Evolutionary conservation across 2,113 vertebrate species (phyloP).

Genomic region (Mesembrinibis cayennensis): DNA sequence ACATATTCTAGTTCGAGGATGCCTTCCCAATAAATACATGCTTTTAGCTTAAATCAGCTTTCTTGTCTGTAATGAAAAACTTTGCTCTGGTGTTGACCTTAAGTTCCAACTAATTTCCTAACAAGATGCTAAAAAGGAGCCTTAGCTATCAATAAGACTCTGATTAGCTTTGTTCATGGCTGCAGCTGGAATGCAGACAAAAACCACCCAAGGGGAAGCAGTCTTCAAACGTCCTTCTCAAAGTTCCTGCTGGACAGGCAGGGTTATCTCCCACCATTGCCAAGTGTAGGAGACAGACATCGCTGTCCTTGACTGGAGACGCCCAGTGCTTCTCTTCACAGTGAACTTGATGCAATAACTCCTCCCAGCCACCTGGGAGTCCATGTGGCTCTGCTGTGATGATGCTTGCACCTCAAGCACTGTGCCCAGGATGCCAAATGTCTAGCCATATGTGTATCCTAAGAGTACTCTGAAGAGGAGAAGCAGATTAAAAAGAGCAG

Average conservation of each 20-base stretch:
- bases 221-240: not conserved
- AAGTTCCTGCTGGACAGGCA: not conserved
- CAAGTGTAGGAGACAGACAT: rapidly evolving
- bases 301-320: not conserved
- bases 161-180: not conserved
- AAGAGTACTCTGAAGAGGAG: not conserved
- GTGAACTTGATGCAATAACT: rapidly evolving
- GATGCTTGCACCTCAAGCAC: not conserved
- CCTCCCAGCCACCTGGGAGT: not conserved
- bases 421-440: not conserved
- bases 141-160: not conserved
- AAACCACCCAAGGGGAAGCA: not conserved
- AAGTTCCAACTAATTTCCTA: not conserved
- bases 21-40: not conserved
- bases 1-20: not conserved
- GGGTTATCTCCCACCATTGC: not conserved
- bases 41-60: not conserved
- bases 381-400: not conserved
- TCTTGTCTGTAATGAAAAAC: not conserved
- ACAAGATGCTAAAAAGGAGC: not conserved
- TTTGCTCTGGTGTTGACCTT: not conserved
- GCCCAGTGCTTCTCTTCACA: not conserved
- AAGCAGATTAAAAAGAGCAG: not conserved
- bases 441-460: not conserved
- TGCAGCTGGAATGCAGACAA: not conserved